These are phyloP conservation scores for Quiscalus mexicanus DNA, from an alignment of 2,113 vertebrate genomes.

Conservation along the genomic window DNA sequence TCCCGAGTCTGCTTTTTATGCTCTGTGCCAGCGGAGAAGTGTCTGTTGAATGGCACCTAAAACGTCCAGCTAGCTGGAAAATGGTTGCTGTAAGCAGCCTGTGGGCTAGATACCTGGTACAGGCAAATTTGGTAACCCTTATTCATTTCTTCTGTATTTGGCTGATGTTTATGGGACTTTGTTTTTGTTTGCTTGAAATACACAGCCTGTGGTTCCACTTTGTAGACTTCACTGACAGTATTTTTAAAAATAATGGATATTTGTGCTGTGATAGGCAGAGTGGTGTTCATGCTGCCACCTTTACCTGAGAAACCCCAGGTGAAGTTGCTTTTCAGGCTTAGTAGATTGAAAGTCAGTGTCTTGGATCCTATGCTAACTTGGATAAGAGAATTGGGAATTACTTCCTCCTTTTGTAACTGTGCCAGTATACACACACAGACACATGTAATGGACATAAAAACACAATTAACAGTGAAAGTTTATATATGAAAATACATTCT, in stretches of 20 bases:
- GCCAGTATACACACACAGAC: rapidly evolving
- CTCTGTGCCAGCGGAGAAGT: rapidly evolving
- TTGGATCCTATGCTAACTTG: not conserved
- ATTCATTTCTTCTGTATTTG: not conserved
- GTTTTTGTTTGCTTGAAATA: not conserved
- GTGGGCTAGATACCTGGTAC: not conserved
- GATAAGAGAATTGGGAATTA: not conserved
- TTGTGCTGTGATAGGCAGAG: not conserved
- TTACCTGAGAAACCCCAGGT: not conserved
- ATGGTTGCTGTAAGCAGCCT: not conserved
- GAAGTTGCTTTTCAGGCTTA: not conserved
- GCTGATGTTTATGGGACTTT: not conserved
- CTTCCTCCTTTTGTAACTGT: not conserved
- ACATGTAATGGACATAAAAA: not conserved
- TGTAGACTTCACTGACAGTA: not conserved
- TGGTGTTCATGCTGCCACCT: not conserved
- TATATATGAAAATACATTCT: not conserved
- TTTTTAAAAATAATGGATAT: not conserved
- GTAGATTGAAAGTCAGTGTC: not conserved
- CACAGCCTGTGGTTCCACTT: not conserved
- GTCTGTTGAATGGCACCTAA: not conserved
- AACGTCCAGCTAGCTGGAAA: not conserved
- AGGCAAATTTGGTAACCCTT: not conserved
- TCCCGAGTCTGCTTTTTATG: not conserved
- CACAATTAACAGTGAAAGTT: not conserved